phyloP scores from a whole-genome alignment of 2,113 vertebrate genomes.

The Brienomyrus longianalis region DNA sequence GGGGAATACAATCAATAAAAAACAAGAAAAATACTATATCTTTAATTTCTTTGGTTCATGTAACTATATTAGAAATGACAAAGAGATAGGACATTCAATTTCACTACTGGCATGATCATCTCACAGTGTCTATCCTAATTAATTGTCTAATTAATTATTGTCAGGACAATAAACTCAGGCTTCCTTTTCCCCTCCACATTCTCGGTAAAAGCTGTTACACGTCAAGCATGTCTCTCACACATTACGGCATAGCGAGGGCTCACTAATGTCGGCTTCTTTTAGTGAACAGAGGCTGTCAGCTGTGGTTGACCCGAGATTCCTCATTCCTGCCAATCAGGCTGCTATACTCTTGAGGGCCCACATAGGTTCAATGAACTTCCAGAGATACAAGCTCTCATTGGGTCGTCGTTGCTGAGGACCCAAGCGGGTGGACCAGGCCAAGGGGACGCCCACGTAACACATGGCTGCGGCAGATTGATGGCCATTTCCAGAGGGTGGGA shows the following conservation, averaged over 20 bases:
- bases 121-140: conserved; percentile 20
- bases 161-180: not conserved
- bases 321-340: not conserved
- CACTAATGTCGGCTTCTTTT: not conserved
- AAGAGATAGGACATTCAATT: not conserved
- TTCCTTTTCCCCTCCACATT: not conserved
- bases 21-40: not conserved
- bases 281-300: conserved; percentile 6
- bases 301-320: conserved; percentile 1
- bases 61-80: not conserved
- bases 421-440: too few species aligned
- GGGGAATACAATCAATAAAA: not conserved
- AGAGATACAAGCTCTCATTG: not conserved
- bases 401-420: too few species aligned
- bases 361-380: not conserved
- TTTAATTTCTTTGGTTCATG: not conserved
- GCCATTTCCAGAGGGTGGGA: too few species aligned
- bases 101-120: not conserved
- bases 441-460: too few species aligned
- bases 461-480: too few species aligned
- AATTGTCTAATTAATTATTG: conserved; percentile 16
- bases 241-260: not conserved
- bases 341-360: not conserved
- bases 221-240: conserved; percentile 14
- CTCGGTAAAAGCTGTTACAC: not conserved